Evolutionary conservation across 2,888 invertebrate species (phyloP), one percentile per base, ranked within the genome.

Genomic region (Caenorhabditis japonica): DNA sequence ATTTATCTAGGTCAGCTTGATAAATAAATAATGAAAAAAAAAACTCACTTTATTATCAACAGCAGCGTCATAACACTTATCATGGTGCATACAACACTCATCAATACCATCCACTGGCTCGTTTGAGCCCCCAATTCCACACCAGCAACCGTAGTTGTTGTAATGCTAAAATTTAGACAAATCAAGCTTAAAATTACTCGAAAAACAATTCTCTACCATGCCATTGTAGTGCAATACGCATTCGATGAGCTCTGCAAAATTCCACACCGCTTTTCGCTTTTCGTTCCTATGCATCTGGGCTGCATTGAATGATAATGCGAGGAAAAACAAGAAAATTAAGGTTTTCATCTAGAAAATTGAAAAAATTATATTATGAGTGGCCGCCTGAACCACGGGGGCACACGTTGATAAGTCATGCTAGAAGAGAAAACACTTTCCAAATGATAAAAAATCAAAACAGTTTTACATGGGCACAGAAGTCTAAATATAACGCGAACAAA

Each of bases 121-220:
- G 43, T 82, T 80, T 5, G 80, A 64, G 23, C 86, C 86, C 1
- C 86, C 86, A 23, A 84, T 64, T 13, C 86, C 86, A 53, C 86
- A 86, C 82, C 82, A 82, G 43, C 82, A 82, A 21, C 86, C 86
- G 68, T 86, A 86, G 60, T 84, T 82, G 68, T 86, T 84, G 68
- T 86, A 86, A 43, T 69, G 49, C 78, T 78, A 23, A 13, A 66
- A 56, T 38, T 36, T 21, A 15, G 1, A 15, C 7, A 12, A 25
- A 39, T 15, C 7, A 25, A 47, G n/a, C n/a, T n/a, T n/a, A n/a
- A n/a, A n/a, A n/a, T n/a, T n/a, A n/a, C n/a, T n/a, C n/a, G n/a
- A n/a, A n/a, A 39, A 13, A 17, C 15, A 25, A n/a, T 1, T n/a
- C n/a, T 44, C 47, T 34, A 78, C 84, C 33, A 85, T 49, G 25